These are phyloP conservation scores for Dioctria rufipes DNA, from an alignment of 2,888 invertebrate genomes.

Conservation along the genomic window DNA sequence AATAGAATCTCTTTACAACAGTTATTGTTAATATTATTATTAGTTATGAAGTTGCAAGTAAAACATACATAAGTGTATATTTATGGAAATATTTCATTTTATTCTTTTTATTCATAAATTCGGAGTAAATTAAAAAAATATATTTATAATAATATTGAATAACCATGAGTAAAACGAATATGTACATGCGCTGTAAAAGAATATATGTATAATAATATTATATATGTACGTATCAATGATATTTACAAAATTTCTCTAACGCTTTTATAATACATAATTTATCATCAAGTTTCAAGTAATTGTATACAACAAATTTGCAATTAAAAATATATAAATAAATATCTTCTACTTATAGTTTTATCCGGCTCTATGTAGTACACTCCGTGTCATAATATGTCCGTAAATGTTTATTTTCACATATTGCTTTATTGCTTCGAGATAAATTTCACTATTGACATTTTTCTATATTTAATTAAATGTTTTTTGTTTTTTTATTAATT, in stretches of 20 bases:
- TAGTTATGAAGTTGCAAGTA: conserved; percentile 16
- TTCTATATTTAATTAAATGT: neutral
- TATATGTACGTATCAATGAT: neutral
- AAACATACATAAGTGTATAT: conserved; percentile 18
- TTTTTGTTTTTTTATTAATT: neutral
- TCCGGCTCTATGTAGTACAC: neutral
- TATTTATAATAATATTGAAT: conserved; percentile 3
- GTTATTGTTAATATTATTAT: neutral
- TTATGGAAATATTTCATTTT: neutral
- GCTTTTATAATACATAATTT: neutral
- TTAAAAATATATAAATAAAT: conserved; percentile 23
- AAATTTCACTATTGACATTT: conserved; percentile 36
- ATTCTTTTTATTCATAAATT: conserved; percentile 14
- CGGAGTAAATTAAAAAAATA: conserved; percentile 1
- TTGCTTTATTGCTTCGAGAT: conserved; percentile 27
- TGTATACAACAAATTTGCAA: conserved; percentile 5
- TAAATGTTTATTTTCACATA: neutral
- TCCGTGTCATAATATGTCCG: neutral
- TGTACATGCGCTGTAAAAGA: conserved; percentile 4
- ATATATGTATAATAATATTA: neutral
- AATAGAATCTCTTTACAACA: neutral
- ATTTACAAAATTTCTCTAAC: conserved; percentile 28
- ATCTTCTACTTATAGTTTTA: conserved; percentile 14
- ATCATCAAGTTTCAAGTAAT: neutral
- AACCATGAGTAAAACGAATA: neutral